Evolutionary conservation across 1,140 invertebrate genomes (phyloP).

Genomic region (Odontomachus brunneus): DNA sequence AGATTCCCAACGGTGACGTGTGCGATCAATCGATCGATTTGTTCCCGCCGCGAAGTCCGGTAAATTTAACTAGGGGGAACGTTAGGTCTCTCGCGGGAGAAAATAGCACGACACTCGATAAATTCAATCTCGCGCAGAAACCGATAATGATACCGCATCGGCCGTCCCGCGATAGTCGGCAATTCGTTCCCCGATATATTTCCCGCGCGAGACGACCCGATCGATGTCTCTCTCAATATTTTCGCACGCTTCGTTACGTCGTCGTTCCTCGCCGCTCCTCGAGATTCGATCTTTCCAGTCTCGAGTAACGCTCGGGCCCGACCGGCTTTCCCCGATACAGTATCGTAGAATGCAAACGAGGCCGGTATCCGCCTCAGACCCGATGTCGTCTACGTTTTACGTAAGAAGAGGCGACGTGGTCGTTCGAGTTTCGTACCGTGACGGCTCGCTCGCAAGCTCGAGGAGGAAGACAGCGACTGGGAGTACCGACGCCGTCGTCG

Average conservation of each 20-base stretch:
- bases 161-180: not conserved
- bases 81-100: no score
- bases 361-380: slow-evolving; percentile 19
- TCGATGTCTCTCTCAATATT: slow-evolving; percentile 52
- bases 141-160: not conserved
- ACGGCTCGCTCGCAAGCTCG: slow-evolving; percentile 50
- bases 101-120: no score
- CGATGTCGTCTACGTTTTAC: slow-evolving; percentile 43
- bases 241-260: slow-evolving; percentile 49
- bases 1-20: no score
- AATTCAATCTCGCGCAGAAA: not conserved
- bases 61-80: no score
- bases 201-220: slow-evolving; percentile 30
- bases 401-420: not conserved
- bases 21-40: no score
- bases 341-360: slow-evolving; percentile 67
- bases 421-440: slow-evolving; percentile 30
- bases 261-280: slow-evolving; percentile 3
- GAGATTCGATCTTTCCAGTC: slow-evolving; percentile 36
- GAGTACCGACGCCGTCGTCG: slow-evolving; percentile 4
- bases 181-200: slow-evolving; percentile 44
- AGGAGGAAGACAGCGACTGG: slow-evolving; percentile 24
- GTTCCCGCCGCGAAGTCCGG: no score
- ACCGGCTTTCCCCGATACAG: slow-evolving; percentile 1
- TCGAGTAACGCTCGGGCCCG: slow-evolving; percentile 34